Evolutionary conservation across 2,113 vertebrate genomes (phyloP), one percentile per base, ranked within the genome.

Genomic region (Trinectes maculatus): DNA sequence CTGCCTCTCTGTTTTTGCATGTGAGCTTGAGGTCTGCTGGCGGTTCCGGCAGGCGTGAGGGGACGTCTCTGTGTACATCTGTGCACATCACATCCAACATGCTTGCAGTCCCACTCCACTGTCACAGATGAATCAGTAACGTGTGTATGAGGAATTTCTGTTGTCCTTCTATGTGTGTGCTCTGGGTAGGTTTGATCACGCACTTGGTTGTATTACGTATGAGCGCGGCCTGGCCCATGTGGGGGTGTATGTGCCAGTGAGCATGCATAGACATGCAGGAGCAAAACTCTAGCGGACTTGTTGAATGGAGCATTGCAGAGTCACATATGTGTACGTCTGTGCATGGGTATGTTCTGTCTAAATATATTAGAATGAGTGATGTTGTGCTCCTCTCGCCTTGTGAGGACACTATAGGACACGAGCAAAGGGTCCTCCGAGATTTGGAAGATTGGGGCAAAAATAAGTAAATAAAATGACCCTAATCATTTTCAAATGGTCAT

Each of bases 1-100:
- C 76, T 80, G 78, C 79, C 80, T 85, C 80, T 85, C 83, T 77
- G 80, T 34, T 79, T 85, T 87, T 82, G 86, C 89, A 87, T 89
- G 88, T 87, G 80, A 87, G 82, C 84, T 80, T 71, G 60, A 73
- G 81, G 85, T 76, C 79, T 84, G 88, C 74, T 72, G 49, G 80
- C 78, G 42, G 57, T 47, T 67, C 71, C 58, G 77, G 62, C 70
- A 68, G 79, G 73, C 61, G 79, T 29, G 42, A 21, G 40, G 37
- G 70, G 66, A 59, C 66, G 75, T 80, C 76, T 79, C 66, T 57
- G 6, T 78, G 72, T 79, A 79, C 67, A 71, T 82, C 66, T 75
- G 73, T 70, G 77, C 62, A 61, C 70, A 67, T 66, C 66, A 67
- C 82, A 69, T 82, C 31, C 60, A 61, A 79, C 71, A 68, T 31